These are phyloP conservation scores for Enteromius trimaculatus DNA, from an alignment of 2,797 vertebrate genomes.

Conservation along the genomic window DNA sequence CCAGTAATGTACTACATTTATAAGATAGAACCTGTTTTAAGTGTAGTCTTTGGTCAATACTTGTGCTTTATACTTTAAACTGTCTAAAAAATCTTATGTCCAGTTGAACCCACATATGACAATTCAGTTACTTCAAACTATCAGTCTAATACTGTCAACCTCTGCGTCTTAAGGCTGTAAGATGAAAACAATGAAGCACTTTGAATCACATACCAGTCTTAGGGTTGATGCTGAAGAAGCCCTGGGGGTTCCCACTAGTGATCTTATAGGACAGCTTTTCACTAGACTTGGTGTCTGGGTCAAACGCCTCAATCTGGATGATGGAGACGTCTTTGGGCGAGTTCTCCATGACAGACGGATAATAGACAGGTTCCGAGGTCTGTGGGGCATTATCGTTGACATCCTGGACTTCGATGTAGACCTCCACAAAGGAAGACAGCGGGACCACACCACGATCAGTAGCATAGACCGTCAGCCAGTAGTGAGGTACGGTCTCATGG, in stretches of 20 bases:
- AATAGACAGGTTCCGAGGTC: slow-evolving; percentile 93
- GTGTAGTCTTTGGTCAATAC: neutral
- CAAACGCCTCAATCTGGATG: slow-evolving; percentile 90
- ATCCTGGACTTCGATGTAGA: slow-evolving; percentile 93
- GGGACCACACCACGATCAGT: slow-evolving; percentile 90
- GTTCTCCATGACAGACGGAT: slow-evolving; percentile 93
- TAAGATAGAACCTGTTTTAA: neutral
- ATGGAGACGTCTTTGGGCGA: slow-evolving; percentile 92
- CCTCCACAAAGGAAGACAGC: slow-evolving; percentile 90
- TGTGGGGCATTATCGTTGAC: slow-evolving; percentile 97
- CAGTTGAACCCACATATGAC: neutral
- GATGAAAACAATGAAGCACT: slow-evolving; percentile 12
- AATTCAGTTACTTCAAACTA: neutral
- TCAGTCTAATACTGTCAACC: slow-evolving; percentile 1
- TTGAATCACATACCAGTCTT: slow-evolving; percentile 84
- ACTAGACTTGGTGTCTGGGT: slow-evolving; percentile 88
- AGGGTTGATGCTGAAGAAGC: slow-evolving; percentile 90
- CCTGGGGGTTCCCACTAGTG: slow-evolving; percentile 97
- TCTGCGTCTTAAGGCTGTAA: slow-evolving; percentile 3
- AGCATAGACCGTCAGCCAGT: slow-evolving; percentile 96
- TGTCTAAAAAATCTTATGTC: neutral
- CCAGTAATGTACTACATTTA: neutral
- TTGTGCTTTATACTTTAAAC: neutral
- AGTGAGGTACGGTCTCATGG: slow-evolving; percentile 89
- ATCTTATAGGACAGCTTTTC: slow-evolving; percentile 92